Percentiles rank a stretch among this genome's conserved stretches.
Evolutionary conservation across 2,888 invertebrate species (phyloP).

Genomic region (Thelaira solivaga): DNA sequence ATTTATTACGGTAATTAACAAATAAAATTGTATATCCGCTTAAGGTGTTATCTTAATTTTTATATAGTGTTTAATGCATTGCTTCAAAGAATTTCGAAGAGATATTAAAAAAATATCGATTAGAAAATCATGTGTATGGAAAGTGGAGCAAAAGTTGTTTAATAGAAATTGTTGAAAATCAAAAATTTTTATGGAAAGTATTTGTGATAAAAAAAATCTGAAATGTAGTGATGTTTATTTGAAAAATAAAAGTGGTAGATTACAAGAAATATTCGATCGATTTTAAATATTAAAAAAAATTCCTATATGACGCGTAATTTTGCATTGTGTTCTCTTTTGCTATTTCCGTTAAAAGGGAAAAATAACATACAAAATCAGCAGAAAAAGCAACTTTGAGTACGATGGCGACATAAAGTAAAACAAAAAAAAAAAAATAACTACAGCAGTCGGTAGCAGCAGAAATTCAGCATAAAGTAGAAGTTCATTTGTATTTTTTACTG

Average conservation of each 20-base stretch:
- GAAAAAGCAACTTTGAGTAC: slow-evolving; percentile 47
- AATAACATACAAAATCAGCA: slow-evolving; percentile 46
- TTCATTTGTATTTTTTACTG: slow-evolving; percentile 43
- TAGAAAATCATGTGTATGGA: slow-evolving; percentile 63
- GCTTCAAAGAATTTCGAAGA: slow-evolving; percentile 6
- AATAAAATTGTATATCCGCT: slow-evolving; percentile 10
- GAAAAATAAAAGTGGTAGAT: slow-evolving; percentile 5
- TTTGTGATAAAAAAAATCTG: not conserved
- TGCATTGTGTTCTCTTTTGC: slow-evolving; percentile 60
- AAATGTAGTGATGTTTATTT: not conserved
- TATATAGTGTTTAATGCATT: not conserved
- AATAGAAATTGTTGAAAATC: slow-evolving; percentile 48
- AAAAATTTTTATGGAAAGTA: slow-evolving; percentile 6
- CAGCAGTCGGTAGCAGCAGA: slow-evolving; percentile 26
- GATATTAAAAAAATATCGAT: slow-evolving; percentile 63
- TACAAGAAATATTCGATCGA: slow-evolving; percentile 41
- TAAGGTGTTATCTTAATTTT: not conserved
- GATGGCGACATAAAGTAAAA: slow-evolving; percentile 23
- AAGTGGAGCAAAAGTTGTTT: slow-evolving; percentile 66
- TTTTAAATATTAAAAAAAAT: slow-evolving; percentile 52
- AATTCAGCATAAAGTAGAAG: slow-evolving; percentile 53
- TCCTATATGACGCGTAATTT: slow-evolving; percentile 62
- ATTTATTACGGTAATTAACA: slow-evolving; percentile 52
- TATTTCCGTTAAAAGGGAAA: slow-evolving; percentile 61
- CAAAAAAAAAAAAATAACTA: slow-evolving; percentile 16